A percentile compares a stretch with the other conserved stretches of the same genome.
These are phyloP conservation scores for Cosmia trapezina DNA, from an alignment of 2,888 invertebrate species.

Conservation along the genomic window DNA sequence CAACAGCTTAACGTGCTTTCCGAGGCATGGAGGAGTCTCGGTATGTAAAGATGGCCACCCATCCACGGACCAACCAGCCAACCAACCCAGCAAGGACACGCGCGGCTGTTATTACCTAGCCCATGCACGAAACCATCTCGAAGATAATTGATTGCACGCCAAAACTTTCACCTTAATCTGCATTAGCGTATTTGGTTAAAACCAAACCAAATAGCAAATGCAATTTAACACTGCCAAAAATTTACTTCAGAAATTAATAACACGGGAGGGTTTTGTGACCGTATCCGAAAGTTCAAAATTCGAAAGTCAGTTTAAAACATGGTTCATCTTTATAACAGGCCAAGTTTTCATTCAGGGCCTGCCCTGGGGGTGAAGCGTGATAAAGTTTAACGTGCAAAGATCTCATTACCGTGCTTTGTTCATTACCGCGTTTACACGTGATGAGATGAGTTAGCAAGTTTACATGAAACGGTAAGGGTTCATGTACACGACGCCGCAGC, in stretches of 20 bases:
- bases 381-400: conserved; percentile 76
- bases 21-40: too few species aligned
- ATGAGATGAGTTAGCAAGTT: conserved; percentile 60
- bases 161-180: too few species aligned
- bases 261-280: background rate
- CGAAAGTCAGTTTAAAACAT: conserved; percentile 51
- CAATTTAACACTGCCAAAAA: background rate
- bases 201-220: too few species aligned
- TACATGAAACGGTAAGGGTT: conserved; percentile 25
- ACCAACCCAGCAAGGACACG: too few species aligned
- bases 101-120: too few species aligned
- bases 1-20: too few species aligned
- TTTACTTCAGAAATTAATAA: background rate
- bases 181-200: too few species aligned
- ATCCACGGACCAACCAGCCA: too few species aligned
- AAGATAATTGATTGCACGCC: background rate
- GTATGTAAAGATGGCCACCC: too few species aligned
- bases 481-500: too few species aligned
- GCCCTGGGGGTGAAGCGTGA: conserved; percentile 55
- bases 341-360: conserved; percentile 54
- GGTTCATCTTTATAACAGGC: conserved; percentile 53
- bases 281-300: conserved; percentile 38
- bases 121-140: background rate
- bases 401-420: conserved; percentile 77
- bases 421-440: conserved; percentile 66